Evolutionary conservation across 2,113 vertebrate species (phyloP).

Genomic region (Trichomycterus rosablanca): DNA sequence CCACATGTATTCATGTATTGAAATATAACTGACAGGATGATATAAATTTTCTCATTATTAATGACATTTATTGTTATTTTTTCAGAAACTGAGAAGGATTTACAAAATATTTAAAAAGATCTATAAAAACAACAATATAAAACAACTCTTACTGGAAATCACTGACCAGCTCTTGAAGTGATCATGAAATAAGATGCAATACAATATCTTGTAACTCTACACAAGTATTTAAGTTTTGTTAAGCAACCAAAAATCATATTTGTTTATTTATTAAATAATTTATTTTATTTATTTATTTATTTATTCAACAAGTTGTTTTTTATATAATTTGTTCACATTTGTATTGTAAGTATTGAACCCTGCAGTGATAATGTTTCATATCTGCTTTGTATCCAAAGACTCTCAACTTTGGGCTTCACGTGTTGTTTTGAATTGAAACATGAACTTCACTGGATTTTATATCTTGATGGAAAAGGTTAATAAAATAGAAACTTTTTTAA

Average conservation of each 20-base stretch:
- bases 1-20: too few relatives aligned
- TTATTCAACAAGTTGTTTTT: neutral
- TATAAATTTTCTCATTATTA: too few relatives aligned
- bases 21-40: too few relatives aligned
- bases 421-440: conserved; percentile 86
- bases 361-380: conserved; percentile 74
- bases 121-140: too few relatives aligned
- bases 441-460: conserved; percentile 84
- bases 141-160: too few relatives aligned
- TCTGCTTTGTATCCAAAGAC: conserved; percentile 94
- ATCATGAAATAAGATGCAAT: neutral
- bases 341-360: conserved; percentile 83
- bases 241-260: too few relatives aligned
- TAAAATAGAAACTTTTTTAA: too few relatives aligned
- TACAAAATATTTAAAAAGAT: too few relatives aligned
- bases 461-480: conserved; percentile 73
- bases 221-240: too few relatives aligned
- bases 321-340: conserved; percentile 67
- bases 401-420: conserved; percentile 90
- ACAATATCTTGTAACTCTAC: neutral
- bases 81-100: too few relatives aligned
- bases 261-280: neutral
- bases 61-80: too few relatives aligned
- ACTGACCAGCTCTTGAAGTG: too few relatives aligned
- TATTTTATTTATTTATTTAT: neutral